Conservation (phyloP, 2,113 vertebrate species). For the Syngnathus floridae region DNA sequence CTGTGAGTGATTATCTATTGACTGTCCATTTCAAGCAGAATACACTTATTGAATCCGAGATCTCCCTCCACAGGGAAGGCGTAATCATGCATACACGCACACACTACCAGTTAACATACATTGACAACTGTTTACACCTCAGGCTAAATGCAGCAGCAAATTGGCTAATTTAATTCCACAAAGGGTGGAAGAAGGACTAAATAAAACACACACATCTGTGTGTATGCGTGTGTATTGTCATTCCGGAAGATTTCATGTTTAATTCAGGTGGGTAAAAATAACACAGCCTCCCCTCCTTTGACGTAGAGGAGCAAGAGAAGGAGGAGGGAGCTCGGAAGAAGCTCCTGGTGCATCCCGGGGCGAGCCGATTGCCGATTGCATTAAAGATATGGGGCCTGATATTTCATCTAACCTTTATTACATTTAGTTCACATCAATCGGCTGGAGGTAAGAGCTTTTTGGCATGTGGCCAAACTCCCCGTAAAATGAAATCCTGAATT, state of each 20-base stretch:
- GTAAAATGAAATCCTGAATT: conserved; percentile 68
- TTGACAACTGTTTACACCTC: conserved; percentile 31
- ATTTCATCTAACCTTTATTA: conserved; percentile 73
- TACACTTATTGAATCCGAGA: conserved; percentile 13
- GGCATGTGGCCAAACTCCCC: conserved; percentile 59
- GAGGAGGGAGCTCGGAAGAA: conserved; percentile 5
- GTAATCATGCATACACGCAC: conserved; percentile 28
- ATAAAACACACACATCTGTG: background rate
- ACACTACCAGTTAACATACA: conserved; percentile 2
- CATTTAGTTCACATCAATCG: conserved; percentile 71
- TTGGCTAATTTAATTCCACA: conserved; percentile 45
- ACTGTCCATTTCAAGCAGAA: conserved; percentile 62
- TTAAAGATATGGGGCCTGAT: conserved; percentile 69
- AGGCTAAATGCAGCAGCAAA: conserved; percentile 45
- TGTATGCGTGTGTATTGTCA: conserved; percentile 14
- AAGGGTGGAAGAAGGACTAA: conserved; percentile 30
- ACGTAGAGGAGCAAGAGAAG: conserved; percentile 16
- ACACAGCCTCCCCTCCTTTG: conserved; percentile 37
- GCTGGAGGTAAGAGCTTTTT: too few species aligned
- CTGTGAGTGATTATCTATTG: conserved; percentile 53
- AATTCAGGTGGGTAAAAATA: conserved; percentile 54
- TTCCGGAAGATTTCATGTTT: conserved; percentile 37
- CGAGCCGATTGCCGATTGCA: conserved; percentile 62
- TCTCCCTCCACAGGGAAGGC: conserved; percentile 22
- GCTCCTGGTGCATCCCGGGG: conserved; percentile 51